These are phyloP conservation scores for Microctenopoma lineatum DNA, from an alignment of 2,797 vertebrate genomes.

Conservation along the genomic window DNA sequence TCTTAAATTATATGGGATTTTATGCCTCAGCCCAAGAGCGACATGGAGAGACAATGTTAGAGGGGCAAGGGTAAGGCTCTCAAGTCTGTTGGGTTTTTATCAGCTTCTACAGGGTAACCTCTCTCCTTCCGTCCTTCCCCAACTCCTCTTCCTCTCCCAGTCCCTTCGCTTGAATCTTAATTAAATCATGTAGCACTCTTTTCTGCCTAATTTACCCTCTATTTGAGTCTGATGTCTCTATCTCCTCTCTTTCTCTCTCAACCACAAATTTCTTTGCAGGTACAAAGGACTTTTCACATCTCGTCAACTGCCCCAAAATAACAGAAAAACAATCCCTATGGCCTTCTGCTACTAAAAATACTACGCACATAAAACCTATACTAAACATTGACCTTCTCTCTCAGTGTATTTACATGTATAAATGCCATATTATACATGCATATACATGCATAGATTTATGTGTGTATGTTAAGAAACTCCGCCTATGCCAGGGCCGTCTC, in stretches of 20 bases:
- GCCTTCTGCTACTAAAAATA: constrained; percentile 79
- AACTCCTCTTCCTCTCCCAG: constrained; percentile 75
- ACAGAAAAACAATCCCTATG: constrained; percentile 78
- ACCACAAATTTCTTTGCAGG: constrained; percentile 96
- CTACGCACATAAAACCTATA: constrained; percentile 82
- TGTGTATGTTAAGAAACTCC: constrained; percentile 86
- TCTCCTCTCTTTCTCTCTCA: constrained; percentile 88
- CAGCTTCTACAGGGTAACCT: constrained; percentile 84
- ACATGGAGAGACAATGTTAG: constrained; percentile 90
- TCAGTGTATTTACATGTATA: constrained; percentile 88
- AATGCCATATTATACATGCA: constrained; percentile 86
- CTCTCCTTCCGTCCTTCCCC: constrained; percentile 71
- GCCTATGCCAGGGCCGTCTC: constrained; percentile 92
- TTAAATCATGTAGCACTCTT: constrained; percentile 83
- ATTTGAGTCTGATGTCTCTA: constrained; percentile 85
- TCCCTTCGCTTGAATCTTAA: constrained; percentile 74
- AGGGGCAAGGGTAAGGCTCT: constrained; percentile 99
- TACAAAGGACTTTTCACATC: constrained; percentile 88
- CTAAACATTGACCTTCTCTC: constrained; percentile 85
- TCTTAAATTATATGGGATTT: constrained; percentile 98
- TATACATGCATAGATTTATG: constrained; percentile 85
- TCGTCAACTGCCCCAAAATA: constrained; percentile 80
- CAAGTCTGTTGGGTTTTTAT: constrained; percentile 92
- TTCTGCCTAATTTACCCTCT: constrained; percentile 82
- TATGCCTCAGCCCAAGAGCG: constrained; percentile 89